Evolutionary conservation across 1,140 invertebrate species (phyloP).

Genomic region (Arion vulgaris): DNA sequence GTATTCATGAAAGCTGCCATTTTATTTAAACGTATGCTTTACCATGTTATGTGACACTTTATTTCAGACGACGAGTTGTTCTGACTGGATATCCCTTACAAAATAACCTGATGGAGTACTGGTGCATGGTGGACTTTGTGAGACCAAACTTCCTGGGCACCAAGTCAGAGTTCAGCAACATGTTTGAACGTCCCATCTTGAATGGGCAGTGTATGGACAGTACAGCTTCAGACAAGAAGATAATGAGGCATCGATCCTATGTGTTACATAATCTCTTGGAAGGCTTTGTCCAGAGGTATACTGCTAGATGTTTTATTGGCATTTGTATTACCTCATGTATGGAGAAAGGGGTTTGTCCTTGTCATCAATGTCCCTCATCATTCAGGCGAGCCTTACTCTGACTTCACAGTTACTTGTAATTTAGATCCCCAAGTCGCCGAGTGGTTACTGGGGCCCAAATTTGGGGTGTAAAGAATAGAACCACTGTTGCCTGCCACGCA

Average conservation of each 20-base stretch:
- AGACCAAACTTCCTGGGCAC: conserved; percentile 95
- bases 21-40: too few species aligned
- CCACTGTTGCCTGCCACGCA: too few species aligned
- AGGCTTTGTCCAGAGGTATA: conserved; percentile 84
- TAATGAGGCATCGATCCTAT: conserved; percentile 97
- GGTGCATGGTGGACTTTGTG: conserved; percentile 95
- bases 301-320: background rate
- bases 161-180: conserved; percentile 91
- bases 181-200: conserved; percentile 80
- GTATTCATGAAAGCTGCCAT: too few species aligned
- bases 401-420: too few species aligned
- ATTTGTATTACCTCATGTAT: too few species aligned
- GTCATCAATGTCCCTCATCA: too few species aligned
- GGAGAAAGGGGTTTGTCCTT: too few species aligned
- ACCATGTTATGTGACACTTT: too few species aligned
- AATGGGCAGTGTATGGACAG: conserved; percentile 97
- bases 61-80: conserved; percentile 83
- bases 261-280: conserved; percentile 94
- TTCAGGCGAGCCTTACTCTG: too few species aligned
- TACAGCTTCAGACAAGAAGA: conserved; percentile 86
- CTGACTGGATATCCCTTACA: conserved; percentile 97
- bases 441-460: too few species aligned
- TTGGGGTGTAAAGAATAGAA: too few species aligned
- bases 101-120: conserved; percentile 94
- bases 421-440: too few species aligned